Conservation (phyloP, 2,888 invertebrate genomes). For the Myathropa florea region DNA sequence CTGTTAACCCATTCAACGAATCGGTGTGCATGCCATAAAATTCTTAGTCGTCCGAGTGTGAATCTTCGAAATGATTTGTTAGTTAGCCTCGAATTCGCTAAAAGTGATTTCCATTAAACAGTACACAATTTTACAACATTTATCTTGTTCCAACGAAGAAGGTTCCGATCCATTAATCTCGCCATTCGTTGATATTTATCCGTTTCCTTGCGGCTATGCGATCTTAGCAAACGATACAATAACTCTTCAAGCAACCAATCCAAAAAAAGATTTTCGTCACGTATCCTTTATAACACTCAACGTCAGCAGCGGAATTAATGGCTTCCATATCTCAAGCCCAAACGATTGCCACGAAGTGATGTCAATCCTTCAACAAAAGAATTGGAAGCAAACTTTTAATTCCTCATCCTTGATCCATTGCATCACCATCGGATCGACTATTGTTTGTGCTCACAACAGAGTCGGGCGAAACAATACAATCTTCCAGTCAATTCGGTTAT, state of each 20-base stretch:
- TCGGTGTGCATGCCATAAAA: background rate
- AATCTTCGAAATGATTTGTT: background rate
- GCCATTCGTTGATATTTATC: background rate
- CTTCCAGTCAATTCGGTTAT: conserved; percentile 64
- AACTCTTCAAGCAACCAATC: conserved; percentile 3
- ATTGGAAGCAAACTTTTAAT: conserved; percentile 40
- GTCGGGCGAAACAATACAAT: conserved; percentile 42
- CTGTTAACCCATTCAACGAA: too few relatives aligned
- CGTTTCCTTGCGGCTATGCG: background rate
- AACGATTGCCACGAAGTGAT: conserved; percentile 12
- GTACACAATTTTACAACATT: background rate
- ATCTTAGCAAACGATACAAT: background rate
- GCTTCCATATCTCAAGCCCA: background rate
- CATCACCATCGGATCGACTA: background rate
- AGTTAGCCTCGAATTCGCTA: background rate
- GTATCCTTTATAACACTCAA: conserved; percentile 30
- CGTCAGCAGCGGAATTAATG: conserved; percentile 56
- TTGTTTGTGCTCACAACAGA: conserved; percentile 21
- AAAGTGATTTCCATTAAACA: background rate
- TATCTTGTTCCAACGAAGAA: background rate
- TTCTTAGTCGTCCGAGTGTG: background rate
- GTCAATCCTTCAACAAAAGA: background rate
- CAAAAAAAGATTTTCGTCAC: conserved; percentile 13
- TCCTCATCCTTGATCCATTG: conserved; percentile 37
- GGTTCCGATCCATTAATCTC: background rate